phyloP scores from a whole-genome alignment of 2,888 invertebrate species.

The Agonopterix alstromeriana region DNA sequence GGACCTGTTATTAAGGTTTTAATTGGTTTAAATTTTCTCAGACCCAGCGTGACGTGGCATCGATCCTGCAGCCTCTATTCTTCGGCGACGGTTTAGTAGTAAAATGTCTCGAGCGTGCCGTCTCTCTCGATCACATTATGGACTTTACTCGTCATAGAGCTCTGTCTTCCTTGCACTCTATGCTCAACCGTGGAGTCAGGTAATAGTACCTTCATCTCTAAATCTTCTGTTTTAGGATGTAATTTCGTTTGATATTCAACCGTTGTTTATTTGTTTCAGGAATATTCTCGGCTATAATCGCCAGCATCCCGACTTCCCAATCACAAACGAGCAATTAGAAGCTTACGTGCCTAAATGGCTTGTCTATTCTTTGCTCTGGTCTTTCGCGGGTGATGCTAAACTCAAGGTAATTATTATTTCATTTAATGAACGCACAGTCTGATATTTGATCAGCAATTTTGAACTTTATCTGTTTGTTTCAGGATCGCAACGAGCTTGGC shows the following conservation, averaged over 20 bases:
- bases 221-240: too few species aligned
- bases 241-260: not conserved
- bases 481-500: conserved; percentile 91
- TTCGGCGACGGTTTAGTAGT: conserved; percentile 95
- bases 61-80: conserved; percentile 90
- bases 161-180: conserved; percentile 96
- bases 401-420: conserved; percentile 83
- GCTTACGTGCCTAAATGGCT: conserved; percentile 95
- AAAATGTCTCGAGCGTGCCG: conserved; percentile 93
- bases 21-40: conserved; percentile 24
- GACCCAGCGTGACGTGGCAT: conserved; percentile 93
- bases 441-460: not conserved
- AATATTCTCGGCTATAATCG: conserved; percentile 96
- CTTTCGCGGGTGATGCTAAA: conserved; percentile 98
- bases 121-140: conserved; percentile 98
- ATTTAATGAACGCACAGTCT: not conserved
- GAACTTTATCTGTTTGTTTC: conserved; percentile 4
- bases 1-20: too few species aligned
- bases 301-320: conserved; percentile 95
- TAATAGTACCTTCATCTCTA: conserved; percentile 32
- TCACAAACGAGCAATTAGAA: conserved; percentile 94
- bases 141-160: conserved; percentile 98
- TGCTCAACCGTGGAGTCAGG: conserved; percentile 96
- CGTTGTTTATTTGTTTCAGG: conserved; percentile 49
- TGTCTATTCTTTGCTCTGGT: conserved; percentile 96